Evolutionary conservation across 2,888 invertebrate genomes (phyloP).

Genomic region (Eupithecia inturbata): DNA sequence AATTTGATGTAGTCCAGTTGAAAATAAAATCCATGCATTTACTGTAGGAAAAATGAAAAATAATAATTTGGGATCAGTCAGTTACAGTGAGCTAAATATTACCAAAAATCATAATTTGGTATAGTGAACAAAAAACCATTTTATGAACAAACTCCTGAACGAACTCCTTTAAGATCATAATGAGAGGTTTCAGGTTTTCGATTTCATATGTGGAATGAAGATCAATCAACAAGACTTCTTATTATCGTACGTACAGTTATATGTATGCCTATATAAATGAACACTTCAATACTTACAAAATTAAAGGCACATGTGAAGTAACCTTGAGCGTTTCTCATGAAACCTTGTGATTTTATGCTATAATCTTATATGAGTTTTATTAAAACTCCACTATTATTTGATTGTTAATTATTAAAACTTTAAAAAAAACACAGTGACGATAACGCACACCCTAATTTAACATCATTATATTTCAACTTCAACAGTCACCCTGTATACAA

Average conservation of each 20-base stretch:
- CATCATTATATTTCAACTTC: no score
- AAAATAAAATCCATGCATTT: background rate
- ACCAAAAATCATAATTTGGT: no score
- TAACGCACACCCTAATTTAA: no score
- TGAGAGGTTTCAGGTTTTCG: background rate
- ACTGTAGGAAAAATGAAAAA: no score
- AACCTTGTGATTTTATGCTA: conserved; percentile 39
- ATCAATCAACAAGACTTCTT: background rate
- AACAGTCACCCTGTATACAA: no score
- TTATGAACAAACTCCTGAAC: no score
- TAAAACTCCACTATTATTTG: background rate
- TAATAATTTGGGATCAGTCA: background rate
- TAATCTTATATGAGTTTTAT: conserved; percentile 25
- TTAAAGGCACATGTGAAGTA: conserved; percentile 42
- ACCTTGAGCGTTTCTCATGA: conserved; percentile 56
- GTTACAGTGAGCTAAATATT: background rate
- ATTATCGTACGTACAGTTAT: background rate
- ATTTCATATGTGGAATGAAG: background rate
- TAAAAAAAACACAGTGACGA: no score
- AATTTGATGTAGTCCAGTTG: no score
- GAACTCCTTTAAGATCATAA: no score
- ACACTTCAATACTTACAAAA: background rate
- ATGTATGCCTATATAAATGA: background rate
- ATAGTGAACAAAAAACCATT: background rate
- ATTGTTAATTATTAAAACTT: no score